phyloP scores from a whole-genome alignment of 2,113 vertebrate species.

The Oreochromis spilurus region DNA sequence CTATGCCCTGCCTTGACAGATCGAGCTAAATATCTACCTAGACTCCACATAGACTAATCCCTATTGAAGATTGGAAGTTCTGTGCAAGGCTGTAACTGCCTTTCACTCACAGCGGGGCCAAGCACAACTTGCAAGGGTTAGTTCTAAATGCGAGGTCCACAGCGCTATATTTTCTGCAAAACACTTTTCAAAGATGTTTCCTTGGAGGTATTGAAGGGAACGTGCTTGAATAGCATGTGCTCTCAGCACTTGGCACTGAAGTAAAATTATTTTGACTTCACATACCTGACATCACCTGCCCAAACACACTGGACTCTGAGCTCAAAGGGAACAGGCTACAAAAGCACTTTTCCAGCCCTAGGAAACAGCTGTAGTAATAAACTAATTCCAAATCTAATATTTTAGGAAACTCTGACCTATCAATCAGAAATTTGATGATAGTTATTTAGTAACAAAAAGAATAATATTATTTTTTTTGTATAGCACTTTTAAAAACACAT shows the following conservation, averaged over 20 bases:
- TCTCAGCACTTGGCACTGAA: conserved; percentile 8
- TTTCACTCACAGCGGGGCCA: conserved; percentile 23
- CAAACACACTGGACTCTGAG: background rate
- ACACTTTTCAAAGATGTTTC: conserved; percentile 24
- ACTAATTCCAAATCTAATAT: background rate
- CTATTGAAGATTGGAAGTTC: conserved; percentile 35
- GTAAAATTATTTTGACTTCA: conserved; percentile 22
- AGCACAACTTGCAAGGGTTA: conserved; percentile 15
- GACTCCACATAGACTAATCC: conserved; percentile 21
- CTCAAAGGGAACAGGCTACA: background rate
- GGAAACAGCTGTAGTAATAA: background rate
- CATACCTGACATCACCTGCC: conserved; percentile 3
- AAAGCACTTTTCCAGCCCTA: background rate
- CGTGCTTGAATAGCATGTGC: conserved; percentile 20
- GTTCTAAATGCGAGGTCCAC: conserved; percentile 35
- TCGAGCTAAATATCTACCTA: conserved; percentile 6
- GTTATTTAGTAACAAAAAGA: background rate
- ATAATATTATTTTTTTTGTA: background rate
- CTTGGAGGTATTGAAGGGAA: conserved; percentile 18
- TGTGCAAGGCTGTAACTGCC: conserved; percentile 25
- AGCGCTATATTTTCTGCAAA: conserved; percentile 21
- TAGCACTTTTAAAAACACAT: background rate
- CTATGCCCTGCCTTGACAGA: conserved; percentile 20
- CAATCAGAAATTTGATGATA: background rate
- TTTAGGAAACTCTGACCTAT: background rate